Percentiles rank a stretch among this genome's conserved stretches.
Evolutionary conservation across 2,888 invertebrate species (phyloP).

Genomic region (Harpagoxenus sublaevis): DNA sequence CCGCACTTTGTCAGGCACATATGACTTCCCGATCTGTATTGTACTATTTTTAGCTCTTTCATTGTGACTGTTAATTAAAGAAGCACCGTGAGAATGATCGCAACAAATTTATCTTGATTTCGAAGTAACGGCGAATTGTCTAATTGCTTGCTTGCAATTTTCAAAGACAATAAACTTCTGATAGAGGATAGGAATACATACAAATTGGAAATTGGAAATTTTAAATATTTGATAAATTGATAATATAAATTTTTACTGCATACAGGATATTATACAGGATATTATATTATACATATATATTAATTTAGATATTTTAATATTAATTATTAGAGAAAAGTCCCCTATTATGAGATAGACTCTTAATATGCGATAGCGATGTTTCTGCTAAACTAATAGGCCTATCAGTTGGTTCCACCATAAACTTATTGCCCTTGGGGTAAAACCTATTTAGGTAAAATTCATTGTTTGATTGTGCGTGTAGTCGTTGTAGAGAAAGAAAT

Average conservation of each 20-base stretch:
- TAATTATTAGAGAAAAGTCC: too few relatives aligned
- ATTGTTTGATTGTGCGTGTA: too few relatives aligned
- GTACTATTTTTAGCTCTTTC: slow-evolving; percentile 25
- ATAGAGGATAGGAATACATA: neutral
- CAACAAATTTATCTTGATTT: slow-evolving; percentile 19
- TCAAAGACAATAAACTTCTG: neutral
- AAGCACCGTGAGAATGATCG: slow-evolving; percentile 23
- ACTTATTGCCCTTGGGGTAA: too few relatives aligned
- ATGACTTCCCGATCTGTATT: slow-evolving; percentile 64
- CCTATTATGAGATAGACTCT: too few relatives aligned
- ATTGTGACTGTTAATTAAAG: slow-evolving; percentile 47
- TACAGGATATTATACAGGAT: neutral
- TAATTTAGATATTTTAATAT: too few relatives aligned
- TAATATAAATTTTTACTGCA: neutral
- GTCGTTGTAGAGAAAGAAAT: too few relatives aligned
- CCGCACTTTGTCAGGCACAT: slow-evolving; percentile 59
- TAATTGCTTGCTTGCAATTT: neutral
- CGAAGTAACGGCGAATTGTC: neutral
- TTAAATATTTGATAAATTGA: neutral
- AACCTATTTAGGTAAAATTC: too few relatives aligned
- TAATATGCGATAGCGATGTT: too few relatives aligned
- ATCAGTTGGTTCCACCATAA: too few relatives aligned
- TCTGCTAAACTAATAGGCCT: too few relatives aligned
- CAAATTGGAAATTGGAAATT: neutral
- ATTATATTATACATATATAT: too few relatives aligned